Base-by-base conservation (phyloP, 2,888 invertebrate genomes). In the Dryobotodes eremita region DNA sequence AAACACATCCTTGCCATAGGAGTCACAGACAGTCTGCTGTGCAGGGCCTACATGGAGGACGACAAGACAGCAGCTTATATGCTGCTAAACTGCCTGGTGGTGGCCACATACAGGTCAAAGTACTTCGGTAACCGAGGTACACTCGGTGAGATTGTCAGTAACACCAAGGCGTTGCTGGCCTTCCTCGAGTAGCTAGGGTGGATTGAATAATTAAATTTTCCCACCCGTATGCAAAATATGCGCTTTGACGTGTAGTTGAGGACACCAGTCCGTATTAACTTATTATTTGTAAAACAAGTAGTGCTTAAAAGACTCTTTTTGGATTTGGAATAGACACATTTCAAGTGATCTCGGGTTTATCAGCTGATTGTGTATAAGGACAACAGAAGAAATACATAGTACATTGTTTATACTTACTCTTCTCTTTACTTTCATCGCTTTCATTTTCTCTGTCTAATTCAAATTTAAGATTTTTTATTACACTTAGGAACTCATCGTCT, bases 401-500 rank as follows among this genome's bases (percentile, higher is more conserved):
- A 73, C 50, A 59, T 46, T 68, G 20, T 65, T 53, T 26, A 1
- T 6, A 83, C 69, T 79, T 90, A 94, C 94, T 92, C 88, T 92
- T 93, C 83, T 93, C 92, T 82, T 92, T 92, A 76, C 79, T 86
- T 77, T 91, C 91, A 46, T 91, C 90, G 55, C 73, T 71, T 65
- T 81, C 65, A 88, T 87, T 65, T 55, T 42, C 66, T 66, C 59
- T 76, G 11, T 76, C 77, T 55, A 55, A 90, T 89, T 95, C 94
- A 92, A 93, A 89, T 86, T 94, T 93, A 10, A 93, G 90, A 69
- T 88, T 86, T 68, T 88, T 90, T 57, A 89, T 88, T 20, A 86
- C 88, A 82, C 87, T 85, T 70, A 96, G 90, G 1, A 95, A 80
- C 83, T 96, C 95, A 84, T 96, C 93, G 55, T 96, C 96, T 1